Evolutionary conservation across 2,888 invertebrate species (phyloP).

Genomic region (Philereme transversata): DNA sequence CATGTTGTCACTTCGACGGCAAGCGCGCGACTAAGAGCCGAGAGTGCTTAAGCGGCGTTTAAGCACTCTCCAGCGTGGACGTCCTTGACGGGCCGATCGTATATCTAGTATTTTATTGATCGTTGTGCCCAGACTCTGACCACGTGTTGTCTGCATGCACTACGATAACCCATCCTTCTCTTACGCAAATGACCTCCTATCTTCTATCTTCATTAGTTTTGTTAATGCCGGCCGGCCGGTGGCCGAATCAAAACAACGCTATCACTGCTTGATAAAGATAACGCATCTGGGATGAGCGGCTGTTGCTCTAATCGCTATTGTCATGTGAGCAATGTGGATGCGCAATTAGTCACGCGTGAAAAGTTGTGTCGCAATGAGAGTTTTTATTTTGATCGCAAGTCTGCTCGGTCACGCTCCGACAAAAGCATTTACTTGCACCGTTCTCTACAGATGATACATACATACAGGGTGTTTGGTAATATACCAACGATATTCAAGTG

Average conservation of each 20-base stretch:
- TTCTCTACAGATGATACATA: no score
- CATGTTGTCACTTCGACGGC: no score
- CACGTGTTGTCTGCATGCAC: conserved; percentile 59
- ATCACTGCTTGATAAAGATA: conserved; percentile 28
- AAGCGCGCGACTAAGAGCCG: no score
- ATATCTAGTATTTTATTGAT: no score
- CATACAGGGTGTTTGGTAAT: no score
- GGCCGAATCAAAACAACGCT: conserved; percentile 41
- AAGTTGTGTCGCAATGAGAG: conserved; percentile 17
- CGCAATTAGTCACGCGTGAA: conserved; percentile 28
- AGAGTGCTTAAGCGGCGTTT: no score
- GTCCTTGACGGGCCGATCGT: no score
- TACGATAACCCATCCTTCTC: conserved; percentile 54
- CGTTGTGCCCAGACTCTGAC: conserved; percentile 25
- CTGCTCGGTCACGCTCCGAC: conserved; percentile 11
- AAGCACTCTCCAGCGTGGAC: no score
- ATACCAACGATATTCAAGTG: no score
- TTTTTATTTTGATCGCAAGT: conserved; percentile 9
- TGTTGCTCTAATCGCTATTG: conserved; percentile 25
- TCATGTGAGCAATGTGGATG: conserved; percentile 21
- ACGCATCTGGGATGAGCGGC: conserved; percentile 30
- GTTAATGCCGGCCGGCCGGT: conserved; percentile 39
- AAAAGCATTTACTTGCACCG: conserved; percentile 7
- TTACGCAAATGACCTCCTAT: conserved; percentile 38
- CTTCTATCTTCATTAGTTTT: conserved; percentile 42